Evolutionary conservation across 2,113 vertebrate species (phyloP), one percentile per base, ranked within the genome.

Genomic region (Megalops atlanticus): DNA sequence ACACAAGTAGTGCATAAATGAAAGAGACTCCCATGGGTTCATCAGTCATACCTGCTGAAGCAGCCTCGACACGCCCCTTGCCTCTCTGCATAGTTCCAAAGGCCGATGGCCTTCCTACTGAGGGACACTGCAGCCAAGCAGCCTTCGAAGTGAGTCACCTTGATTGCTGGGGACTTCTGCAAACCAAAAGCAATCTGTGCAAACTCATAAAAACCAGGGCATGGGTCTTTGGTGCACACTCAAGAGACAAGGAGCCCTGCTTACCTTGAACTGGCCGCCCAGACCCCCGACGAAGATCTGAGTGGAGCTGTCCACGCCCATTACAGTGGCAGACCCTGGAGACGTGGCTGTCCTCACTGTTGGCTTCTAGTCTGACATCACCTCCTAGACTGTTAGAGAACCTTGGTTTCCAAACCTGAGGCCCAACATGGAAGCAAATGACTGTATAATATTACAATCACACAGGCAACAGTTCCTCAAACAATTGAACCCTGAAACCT

Each of bases 1-100:
- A n/a, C n/a, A n/a, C n/a, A n/a, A n/a, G n/a, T n/a, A n/a, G n/a
- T n/a, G n/a, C n/a, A n/a, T n/a, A n/a, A n/a, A n/a, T n/a, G n/a
- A n/a, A n/a, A n/a, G n/a, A n/a, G n/a, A n/a, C n/a, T n/a, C n/a
- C n/a, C n/a, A n/a, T n/a, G n/a, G n/a, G 24, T 27, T 39, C 33
- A 69, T 36, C 14, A 35, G 16, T 35, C 27, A 83, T 92, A 98
- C 98, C 97, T 98, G 92, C 95, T 95, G 80, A 97, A 99, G 87
- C 98, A 99, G 83, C 97, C 98, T 14, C 80, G 92, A 80, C 98
- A 99, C 3, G 82, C 86, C 35, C 97, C 97, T 82, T 97, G 95
- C 77, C 95, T 93, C 78, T 94, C 92, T 5, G 93, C 0, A 1
- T 97, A 99, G 86, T 96, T 99, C 97, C 98, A 99, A 41, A 99